These are phyloP conservation scores for Phrynosoma blainvillii DNA, from an alignment of 2,113 vertebrate species.

Conservation along the genomic window DNA sequence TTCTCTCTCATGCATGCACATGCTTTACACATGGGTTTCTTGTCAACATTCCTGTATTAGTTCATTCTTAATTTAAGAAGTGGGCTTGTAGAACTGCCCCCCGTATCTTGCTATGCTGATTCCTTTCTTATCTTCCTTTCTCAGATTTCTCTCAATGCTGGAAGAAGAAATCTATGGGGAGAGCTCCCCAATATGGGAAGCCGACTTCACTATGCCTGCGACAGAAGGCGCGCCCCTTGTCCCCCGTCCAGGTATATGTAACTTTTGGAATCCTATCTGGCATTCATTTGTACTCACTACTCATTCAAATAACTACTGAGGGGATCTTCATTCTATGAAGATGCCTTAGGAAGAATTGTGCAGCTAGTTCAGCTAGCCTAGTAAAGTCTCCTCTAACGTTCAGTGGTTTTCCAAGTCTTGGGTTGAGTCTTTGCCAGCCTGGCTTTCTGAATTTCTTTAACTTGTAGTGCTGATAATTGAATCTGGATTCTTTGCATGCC, in stretches of 20 bases:
- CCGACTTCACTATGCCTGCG: conserved; percentile 93
- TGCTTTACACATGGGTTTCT: no score
- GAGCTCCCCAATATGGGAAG: conserved; percentile 97
- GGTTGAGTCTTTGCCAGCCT: background rate
- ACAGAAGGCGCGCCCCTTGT: conserved; percentile 88
- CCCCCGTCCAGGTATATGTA: conserved; percentile 85
- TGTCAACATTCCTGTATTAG: no score
- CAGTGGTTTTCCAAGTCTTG: background rate
- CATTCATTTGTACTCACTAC: background rate
- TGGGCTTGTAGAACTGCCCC: background rate
- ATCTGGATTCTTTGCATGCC: background rate
- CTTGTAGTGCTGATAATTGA: background rate
- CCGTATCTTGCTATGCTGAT: rapidly evolving
- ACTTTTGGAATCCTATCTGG: background rate
- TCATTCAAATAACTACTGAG: background rate
- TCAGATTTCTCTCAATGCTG: conserved; percentile 97
- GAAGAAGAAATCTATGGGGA: conserved; percentile 98
- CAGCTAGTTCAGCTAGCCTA: background rate
- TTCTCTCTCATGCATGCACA: no score
- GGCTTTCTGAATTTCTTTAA: background rate
- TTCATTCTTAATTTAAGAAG: no score
- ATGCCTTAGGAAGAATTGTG: background rate
- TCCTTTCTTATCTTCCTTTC: background rate
- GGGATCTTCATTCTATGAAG: background rate
- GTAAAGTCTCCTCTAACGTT: background rate